A percentile compares a stretch with the other conserved stretches of the same genome.
Evolutionary conservation across 1,140 invertebrate genomes (phyloP).

Genomic region (Leptestheria dahalacensis): DNA sequence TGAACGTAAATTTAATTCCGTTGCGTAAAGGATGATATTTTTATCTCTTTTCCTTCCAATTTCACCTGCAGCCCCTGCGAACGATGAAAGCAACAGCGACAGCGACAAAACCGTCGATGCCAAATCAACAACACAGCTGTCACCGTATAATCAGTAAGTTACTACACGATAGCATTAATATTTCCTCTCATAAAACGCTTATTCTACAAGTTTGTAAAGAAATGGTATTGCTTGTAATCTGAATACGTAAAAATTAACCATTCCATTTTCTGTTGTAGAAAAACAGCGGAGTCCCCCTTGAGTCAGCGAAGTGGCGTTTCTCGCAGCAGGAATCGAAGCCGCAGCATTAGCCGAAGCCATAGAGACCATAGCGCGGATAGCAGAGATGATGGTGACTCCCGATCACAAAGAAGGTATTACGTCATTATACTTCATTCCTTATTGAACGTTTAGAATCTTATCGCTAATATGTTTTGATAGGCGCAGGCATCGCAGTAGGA

Average conservation of each 20-base stretch:
- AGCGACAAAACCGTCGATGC: slow-evolving; percentile 9
- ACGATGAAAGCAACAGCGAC: slow-evolving; percentile 3
- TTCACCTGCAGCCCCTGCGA: neutral
- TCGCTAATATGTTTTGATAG: slow-evolving; percentile 24
- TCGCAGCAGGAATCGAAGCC: slow-evolving; percentile 5
- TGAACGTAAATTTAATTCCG: slow-evolving; percentile 28
- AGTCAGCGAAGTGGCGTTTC: neutral
- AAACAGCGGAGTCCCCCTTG: neutral
- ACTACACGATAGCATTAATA: neutral
- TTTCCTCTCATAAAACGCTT: neutral
- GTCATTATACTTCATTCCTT: neutral
- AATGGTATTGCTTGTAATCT: too few species aligned
- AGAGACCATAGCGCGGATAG: neutral
- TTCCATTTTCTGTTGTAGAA: neutral
- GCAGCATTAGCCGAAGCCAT: slow-evolving; percentile 5
- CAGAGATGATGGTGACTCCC: slow-evolving; percentile 52
- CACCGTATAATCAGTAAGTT: slow-evolving; percentile 2
- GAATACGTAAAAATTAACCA: too few species aligned
- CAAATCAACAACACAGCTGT: neutral
- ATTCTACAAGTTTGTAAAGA: neutral
- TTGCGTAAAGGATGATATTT: neutral
- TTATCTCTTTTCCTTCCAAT: neutral
- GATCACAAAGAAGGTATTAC: slow-evolving; percentile 22
- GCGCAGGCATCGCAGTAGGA: slow-evolving; percentile 55
- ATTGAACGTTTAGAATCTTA: neutral